Evolutionary conservation across 2,797 vertebrate species (phyloP).

Genomic region (Lepilemur ruficaudatus): DNA sequence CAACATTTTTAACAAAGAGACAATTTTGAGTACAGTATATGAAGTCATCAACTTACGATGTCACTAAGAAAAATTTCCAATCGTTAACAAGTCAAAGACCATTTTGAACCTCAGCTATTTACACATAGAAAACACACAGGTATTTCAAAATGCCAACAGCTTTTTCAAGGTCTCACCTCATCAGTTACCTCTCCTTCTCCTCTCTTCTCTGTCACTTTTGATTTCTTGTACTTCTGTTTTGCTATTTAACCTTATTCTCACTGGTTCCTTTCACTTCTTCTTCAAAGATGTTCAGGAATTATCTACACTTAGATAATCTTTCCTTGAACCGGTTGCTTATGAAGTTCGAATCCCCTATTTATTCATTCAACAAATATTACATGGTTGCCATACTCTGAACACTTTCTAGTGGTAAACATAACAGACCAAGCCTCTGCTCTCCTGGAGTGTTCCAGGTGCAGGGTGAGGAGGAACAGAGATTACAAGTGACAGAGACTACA

Average conservation of each 20-base stretch:
- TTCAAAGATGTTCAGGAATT: not conserved
- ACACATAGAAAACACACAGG: not conserved
- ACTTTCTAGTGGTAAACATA: not conserved
- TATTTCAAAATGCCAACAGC: conserved; percentile 4
- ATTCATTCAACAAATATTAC: not conserved
- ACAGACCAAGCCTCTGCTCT: not conserved
- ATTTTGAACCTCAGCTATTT: not conserved
- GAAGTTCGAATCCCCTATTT: not conserved
- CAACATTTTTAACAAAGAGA: not conserved
- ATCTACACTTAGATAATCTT: not conserved
- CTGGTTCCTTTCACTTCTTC: not conserved
- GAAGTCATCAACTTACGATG: conserved; percentile 15
- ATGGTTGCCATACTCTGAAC: not conserved
- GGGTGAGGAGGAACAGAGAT: not conserved
- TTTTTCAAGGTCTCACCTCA: not conserved
- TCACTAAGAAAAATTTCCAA: conserved; percentile 19
- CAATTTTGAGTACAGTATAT: conserved; percentile 16
- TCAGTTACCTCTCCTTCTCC: not conserved
- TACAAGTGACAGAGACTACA: not conserved
- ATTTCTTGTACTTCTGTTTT: not conserved
- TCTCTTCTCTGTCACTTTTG: not conserved
- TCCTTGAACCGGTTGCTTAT: not conserved
- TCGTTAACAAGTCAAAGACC: not conserved
- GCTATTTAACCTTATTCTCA: not conserved
- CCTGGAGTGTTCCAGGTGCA: not conserved